Evolutionary conservation across 1,140 invertebrate species (phyloP).

Genomic region (Lepeophtheirus salmonis): DNA sequence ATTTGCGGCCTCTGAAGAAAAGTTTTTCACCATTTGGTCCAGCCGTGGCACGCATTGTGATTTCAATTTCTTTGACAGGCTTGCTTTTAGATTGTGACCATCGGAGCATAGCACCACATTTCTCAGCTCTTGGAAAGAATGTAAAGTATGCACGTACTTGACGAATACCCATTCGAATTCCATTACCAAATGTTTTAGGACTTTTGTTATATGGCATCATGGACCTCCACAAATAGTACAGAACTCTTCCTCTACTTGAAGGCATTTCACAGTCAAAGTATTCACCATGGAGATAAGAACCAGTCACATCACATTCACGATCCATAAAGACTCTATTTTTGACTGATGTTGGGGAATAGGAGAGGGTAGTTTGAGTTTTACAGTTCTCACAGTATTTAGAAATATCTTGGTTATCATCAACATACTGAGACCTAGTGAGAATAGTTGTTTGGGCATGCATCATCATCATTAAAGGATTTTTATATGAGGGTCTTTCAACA

Average conservation of each 20-base stretch:
- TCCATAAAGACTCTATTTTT: neutral
- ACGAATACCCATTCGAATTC: neutral
- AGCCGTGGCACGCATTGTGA: neutral
- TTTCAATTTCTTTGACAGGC: conserved; percentile 13
- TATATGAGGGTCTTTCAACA: neutral
- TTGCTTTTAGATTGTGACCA: conserved; percentile 4
- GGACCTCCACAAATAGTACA: neutral
- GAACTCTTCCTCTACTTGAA: neutral
- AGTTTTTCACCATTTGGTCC: neutral
- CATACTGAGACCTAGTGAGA: neutral
- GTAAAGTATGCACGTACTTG: neutral
- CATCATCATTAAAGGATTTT: neutral
- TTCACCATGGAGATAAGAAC: neutral
- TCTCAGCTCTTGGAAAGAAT: conserved; percentile 5
- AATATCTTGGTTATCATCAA: neutral
- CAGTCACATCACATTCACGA: neutral
- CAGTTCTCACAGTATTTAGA: neutral
- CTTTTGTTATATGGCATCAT: conserved; percentile 11
- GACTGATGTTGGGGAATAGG: neutral
- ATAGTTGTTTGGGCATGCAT: conserved; percentile 1
- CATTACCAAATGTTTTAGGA: neutral
- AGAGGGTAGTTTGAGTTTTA: neutral
- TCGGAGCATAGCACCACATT: conserved; percentile 1
- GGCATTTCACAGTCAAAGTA: conserved; percentile 17
- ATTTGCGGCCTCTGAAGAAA: conserved; percentile 4